A percentile compares a stretch with the other conserved stretches of the same genome.
Conservation (phyloP, 2,797 vertebrate genomes). For the Rhabdomys pumilio region DNA sequence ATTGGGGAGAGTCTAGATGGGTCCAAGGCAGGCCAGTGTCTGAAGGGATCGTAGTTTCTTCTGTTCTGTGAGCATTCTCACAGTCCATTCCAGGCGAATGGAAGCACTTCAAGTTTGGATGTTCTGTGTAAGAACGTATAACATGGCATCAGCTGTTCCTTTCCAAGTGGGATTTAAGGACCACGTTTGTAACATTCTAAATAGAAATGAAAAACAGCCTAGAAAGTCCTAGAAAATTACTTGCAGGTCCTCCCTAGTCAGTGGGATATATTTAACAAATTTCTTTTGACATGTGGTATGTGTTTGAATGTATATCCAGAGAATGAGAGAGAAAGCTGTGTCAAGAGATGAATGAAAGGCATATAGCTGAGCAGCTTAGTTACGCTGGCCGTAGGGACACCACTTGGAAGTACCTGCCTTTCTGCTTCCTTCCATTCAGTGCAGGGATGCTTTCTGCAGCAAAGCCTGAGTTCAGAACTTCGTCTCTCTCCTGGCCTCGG, state of each 20-base stretch:
- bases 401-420: no score
- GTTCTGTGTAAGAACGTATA: neutral
- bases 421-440: neutral
- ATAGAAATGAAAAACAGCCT: neutral
- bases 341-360: neutral
- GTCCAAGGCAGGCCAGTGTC: neutral
- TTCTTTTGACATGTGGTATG: neutral
- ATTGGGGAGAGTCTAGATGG: neutral
- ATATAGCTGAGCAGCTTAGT: accelerated
- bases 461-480: neutral
- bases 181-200: neutral
- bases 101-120: neutral
- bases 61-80: neutral
- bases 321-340: neutral
- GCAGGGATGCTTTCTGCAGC: neutral
- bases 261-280: neutral
- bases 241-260: neutral
- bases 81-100: neutral
- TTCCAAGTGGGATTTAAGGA: conserved; percentile 17
- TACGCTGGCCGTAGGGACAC: neutral
- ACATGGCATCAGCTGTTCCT: neutral
- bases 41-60: neutral
- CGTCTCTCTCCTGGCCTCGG: neutral
- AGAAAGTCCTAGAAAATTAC: neutral
- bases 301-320: neutral